These are phyloP conservation scores for Cylas formicarius DNA, from an alignment of 1,140 invertebrate genomes.

Conservation along the genomic window DNA sequence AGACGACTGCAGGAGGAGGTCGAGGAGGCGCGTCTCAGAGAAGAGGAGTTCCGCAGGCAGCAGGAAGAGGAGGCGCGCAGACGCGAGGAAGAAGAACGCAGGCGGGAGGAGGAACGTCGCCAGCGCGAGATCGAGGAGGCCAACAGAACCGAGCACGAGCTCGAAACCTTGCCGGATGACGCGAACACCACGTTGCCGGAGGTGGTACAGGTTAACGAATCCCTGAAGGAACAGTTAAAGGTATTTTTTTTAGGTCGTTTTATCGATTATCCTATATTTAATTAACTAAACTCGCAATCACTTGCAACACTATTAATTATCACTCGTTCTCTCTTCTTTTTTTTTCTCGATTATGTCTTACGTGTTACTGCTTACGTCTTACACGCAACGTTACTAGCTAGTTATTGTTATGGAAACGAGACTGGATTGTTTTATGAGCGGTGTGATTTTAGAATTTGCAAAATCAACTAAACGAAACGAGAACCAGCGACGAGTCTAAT, in stretches of 20 bases:
- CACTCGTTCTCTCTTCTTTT: too few relatives aligned
- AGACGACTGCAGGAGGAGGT: slow-evolving; percentile 72
- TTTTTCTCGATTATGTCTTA: too few relatives aligned
- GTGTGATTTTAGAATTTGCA: slow-evolving; percentile 30
- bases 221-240: slow-evolving; percentile 34
- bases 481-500: slow-evolving; percentile 32
- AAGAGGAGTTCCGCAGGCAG: slow-evolving; percentile 30
- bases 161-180: slow-evolving; percentile 32
- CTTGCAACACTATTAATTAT: too few relatives aligned
- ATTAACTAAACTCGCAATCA: too few relatives aligned
- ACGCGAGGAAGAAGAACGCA: slow-evolving; percentile 24
- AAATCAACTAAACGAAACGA: slow-evolving; percentile 26
- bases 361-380: background rate
- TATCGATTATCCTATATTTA: too few relatives aligned
- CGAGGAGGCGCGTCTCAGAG: slow-evolving; percentile 33
- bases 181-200: slow-evolving; percentile 33
- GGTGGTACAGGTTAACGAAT: slow-evolving; percentile 32
- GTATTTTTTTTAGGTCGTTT: slow-evolving; percentile 18
- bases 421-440: too few relatives aligned
- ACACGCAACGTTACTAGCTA: background rate
- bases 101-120: slow-evolving; percentile 24
- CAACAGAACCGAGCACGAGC: slow-evolving; percentile 21
- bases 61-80: slow-evolving; percentile 19
- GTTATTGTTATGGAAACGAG: background rate
- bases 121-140: slow-evolving; percentile 16